These are phyloP conservation scores for Setipinna tenuifilis DNA, from an alignment of 2,797 vertebrate genomes.

Conservation along the genomic window DNA sequence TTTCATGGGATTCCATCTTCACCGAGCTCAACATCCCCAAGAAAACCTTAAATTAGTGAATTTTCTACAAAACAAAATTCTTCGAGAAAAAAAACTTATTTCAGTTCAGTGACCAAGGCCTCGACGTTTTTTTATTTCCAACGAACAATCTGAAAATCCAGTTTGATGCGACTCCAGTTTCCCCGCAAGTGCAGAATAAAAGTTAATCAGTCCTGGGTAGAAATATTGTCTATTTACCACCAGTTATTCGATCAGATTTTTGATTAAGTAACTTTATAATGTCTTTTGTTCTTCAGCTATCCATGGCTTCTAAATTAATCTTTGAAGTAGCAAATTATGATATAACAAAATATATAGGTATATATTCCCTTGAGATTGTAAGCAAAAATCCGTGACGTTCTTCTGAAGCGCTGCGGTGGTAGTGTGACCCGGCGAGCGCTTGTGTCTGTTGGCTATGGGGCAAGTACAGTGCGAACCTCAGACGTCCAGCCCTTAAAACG, in stretches of 20 bases:
- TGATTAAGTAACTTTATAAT: background rate
- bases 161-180: conserved; percentile 18
- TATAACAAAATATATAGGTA: background rate
- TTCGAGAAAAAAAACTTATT: background rate
- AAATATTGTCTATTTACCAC: background rate
- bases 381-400: conserved; percentile 18
- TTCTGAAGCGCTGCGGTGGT: conserved; percentile 31
- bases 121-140: background rate
- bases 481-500: conserved; percentile 69
- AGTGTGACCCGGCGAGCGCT: conserved; percentile 33
- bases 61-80: background rate
- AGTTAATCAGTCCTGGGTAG: conserved; percentile 28
- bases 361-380: conserved; percentile 1
- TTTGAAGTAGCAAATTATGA: background rate
- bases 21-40: conserved; percentile 85
- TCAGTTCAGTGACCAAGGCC: background rate
- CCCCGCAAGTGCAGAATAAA: conserved; percentile 36
- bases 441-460: conserved; percentile 50
- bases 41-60: conserved; percentile 52
- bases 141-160: conserved; percentile 26
- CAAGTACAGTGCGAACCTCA: conserved; percentile 60
- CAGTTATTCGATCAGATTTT: background rate
- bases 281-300: background rate
- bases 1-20: conserved; percentile 87
- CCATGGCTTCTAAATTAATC: background rate